A percentile compares a stretch with the other conserved stretches of the same genome.
phyloP scores from a whole-genome alignment of 2,888 invertebrate genomes.

The Catocala nupta region DNA sequence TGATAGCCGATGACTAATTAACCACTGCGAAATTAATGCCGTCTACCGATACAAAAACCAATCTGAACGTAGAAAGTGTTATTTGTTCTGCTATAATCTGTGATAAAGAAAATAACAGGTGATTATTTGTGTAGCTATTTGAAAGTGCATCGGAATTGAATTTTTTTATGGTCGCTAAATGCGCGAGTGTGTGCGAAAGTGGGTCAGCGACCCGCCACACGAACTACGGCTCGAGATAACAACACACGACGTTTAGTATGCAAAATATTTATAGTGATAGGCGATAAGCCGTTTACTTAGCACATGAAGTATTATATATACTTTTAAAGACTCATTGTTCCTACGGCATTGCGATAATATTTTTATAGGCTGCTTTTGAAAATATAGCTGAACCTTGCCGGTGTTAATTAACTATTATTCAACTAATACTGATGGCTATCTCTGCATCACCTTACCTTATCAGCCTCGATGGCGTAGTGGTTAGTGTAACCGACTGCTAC shows the following conservation, averaged over 20 bases:
- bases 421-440: no score
- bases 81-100: conserved; percentile 18
- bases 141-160: conserved; percentile 41
- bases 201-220: conserved; percentile 28
- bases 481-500: no score
- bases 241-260: conserved; percentile 13
- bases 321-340: no score
- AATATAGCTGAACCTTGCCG: no score
- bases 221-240: conserved; percentile 31
- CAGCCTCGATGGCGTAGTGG: no score
- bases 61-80: conserved; percentile 16
- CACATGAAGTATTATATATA: background rate
- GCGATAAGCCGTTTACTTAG: background rate
- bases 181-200: conserved; percentile 28
- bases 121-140: conserved; percentile 15
- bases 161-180: conserved; percentile 33
- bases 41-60: no score
- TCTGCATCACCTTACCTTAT: no score
- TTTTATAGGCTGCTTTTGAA: no score
- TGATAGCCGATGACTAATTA: no score
- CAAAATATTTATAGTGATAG: conserved; percentile 24
- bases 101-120: conserved; percentile 1
- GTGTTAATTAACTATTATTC: no score
- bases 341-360: no score
- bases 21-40: no score